phyloP scores from a whole-genome alignment of 2,113 vertebrate genomes.

The Protobothrops mucrosquamatus region DNA sequence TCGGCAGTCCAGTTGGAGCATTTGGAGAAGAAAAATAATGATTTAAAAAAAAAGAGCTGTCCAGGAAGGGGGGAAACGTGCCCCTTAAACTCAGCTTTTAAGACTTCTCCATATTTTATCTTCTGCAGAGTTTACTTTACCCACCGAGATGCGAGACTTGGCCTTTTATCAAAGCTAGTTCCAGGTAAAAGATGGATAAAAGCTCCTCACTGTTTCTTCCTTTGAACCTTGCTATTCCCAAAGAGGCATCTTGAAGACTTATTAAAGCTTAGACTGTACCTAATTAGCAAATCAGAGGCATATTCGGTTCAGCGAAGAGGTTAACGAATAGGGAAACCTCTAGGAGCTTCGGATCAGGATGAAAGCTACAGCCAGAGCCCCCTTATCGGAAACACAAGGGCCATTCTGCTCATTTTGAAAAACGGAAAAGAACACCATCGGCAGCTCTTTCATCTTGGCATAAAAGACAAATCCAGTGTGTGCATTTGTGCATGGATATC shows the following conservation, averaged over 20 bases:
- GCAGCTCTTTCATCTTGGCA: conserved; percentile 39
- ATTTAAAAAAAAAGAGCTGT: neutral
- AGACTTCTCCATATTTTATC: conserved; percentile 58
- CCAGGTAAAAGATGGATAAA: conserved; percentile 63
- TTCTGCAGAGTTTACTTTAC: conserved; percentile 44
- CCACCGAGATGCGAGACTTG: conserved; percentile 52
- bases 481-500: conserved; percentile 51
- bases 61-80: neutral
- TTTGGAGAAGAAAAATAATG: conserved; percentile 23
- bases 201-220: conserved; percentile 54
- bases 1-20: neutral
- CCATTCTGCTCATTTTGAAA: conserved; percentile 53
- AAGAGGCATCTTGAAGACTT: conserved; percentile 59
- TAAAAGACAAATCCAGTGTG: conserved; percentile 40
- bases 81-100: neutral
- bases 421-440: conserved; percentile 47
- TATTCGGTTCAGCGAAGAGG: conserved; percentile 67
- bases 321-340: conserved; percentile 63
- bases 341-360: conserved; percentile 59
- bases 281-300: conserved; percentile 66
- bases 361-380: conserved; percentile 53
- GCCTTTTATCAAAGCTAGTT: conserved; percentile 59
- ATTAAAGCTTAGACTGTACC: conserved; percentile 66
- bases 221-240: conserved; percentile 61
- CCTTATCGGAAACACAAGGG: conserved; percentile 44